These are phyloP conservation scores for Oreochromis tanganicae DNA, from an alignment of 2,113 vertebrate species.

Conservation along the genomic window DNA sequence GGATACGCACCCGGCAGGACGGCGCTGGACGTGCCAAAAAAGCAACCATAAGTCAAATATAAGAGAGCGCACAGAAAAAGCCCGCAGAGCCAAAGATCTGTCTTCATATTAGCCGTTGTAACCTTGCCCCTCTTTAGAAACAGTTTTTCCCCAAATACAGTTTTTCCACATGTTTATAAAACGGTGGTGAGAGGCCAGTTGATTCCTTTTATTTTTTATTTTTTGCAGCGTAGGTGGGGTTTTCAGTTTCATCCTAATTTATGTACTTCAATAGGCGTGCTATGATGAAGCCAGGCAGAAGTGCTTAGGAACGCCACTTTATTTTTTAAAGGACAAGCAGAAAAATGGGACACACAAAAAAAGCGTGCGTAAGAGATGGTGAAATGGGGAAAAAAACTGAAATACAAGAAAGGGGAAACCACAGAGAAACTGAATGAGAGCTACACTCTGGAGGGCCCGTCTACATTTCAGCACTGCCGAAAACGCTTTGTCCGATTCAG, in stretches of 20 bases:
- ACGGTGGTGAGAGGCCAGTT: background rate
- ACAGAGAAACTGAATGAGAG: slow-evolving; percentile 7
- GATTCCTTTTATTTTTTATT: background rate
- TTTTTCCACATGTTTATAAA: slow-evolving; percentile 42
- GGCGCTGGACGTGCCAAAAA: slow-evolving; percentile 2
- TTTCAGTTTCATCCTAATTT: slow-evolving; percentile 21
- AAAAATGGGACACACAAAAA: background rate
- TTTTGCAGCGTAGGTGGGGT: slow-evolving; percentile 13
- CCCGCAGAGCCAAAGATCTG: background rate
- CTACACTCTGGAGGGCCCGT: slow-evolving; percentile 56
- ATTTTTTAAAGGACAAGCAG: background rate
- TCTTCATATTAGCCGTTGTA: slow-evolving; percentile 18
- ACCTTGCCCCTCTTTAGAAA: background rate
- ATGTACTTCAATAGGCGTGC: background rate
- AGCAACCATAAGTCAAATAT: background rate
- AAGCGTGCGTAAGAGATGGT: background rate
- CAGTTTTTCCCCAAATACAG: background rate
- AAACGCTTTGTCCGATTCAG: slow-evolving; percentile 85
- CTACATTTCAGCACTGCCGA: slow-evolving; percentile 87
- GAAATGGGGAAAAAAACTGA: background rate
- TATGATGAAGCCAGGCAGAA: background rate
- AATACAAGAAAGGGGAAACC: background rate
- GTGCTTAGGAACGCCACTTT: background rate
- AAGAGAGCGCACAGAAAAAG: background rate
- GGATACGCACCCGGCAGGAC: slow-evolving; percentile 1